Percentiles rank a stretch among this genome's conserved stretches.
Evolutionary conservation across 1,140 invertebrate genomes (phyloP).

Genomic region (Copidosoma floridanum): DNA sequence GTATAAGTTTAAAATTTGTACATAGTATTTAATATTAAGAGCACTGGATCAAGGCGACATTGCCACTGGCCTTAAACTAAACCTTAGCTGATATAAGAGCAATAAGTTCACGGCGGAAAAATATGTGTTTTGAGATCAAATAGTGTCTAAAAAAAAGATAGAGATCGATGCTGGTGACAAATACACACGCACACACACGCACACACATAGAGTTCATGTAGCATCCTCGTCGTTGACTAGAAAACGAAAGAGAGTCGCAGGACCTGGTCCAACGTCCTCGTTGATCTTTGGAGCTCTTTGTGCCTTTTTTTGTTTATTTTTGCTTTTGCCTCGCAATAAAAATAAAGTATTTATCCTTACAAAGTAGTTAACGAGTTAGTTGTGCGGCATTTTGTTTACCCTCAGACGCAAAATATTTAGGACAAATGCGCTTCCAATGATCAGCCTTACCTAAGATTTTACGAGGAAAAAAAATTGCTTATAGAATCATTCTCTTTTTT

Average conservation of each 20-base stretch:
- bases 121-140: constrained; percentile 46
- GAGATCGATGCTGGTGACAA: constrained; percentile 40
- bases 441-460: no score
- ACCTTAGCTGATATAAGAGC: not conserved
- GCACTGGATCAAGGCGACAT: constrained; percentile 41
- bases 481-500: no score
- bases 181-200: no score
- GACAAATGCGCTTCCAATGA: no score
- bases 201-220: no score
- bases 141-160: no score
- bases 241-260: constrained; percentile 47
- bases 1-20: no score
- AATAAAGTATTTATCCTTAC: constrained; percentile 46
- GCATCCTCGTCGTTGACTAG: constrained; percentile 46
- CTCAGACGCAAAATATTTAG: no score
- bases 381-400: no score
- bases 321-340: not conserved
- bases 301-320: no score
- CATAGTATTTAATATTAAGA: no score
- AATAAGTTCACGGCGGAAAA: constrained; percentile 33
- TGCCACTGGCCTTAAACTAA: constrained; percentile 31
- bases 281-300: constrained; percentile 25
- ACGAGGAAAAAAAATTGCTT: no score
- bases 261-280: constrained; percentile 6
- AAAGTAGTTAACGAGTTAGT: constrained; percentile 51